phyloP scores from a whole-genome alignment of 2,888 invertebrate species.

The Toxonevra muliebris region DNA sequence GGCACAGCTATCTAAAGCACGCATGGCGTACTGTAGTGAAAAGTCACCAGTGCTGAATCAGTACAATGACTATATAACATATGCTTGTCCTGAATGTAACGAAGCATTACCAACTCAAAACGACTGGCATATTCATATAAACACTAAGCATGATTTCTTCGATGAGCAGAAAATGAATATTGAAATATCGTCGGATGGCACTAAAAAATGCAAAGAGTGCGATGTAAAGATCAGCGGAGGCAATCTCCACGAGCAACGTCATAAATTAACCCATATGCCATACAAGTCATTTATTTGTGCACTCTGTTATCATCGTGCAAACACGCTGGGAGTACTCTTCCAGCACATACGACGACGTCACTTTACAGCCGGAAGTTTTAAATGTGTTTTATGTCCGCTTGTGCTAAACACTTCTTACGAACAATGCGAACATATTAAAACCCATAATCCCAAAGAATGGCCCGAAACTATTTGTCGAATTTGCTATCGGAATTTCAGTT shows the following conservation, averaged over 20 bases:
- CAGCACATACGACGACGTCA: slow-evolving; percentile 35
- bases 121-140: slow-evolving; percentile 36
- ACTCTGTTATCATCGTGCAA: slow-evolving; percentile 32
- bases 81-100: slow-evolving; percentile 41
- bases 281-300: slow-evolving; percentile 37
- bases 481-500: slow-evolving; percentile 26
- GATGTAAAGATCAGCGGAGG: slow-evolving; percentile 14
- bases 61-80: slow-evolving; percentile 34
- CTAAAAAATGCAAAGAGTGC: slow-evolving; percentile 33
- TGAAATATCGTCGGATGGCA: slow-evolving; percentile 18
- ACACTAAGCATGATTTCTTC: slow-evolving; percentile 34
- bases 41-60: slow-evolving; percentile 31
- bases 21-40: slow-evolving; percentile 19
- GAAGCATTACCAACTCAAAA: slow-evolving; percentile 26
- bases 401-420: slow-evolving; percentile 26
- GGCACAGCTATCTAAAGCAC: slow-evolving; percentile 9
- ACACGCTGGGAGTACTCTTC: slow-evolving; percentile 28
- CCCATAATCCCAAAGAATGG: slow-evolving; percentile 34
- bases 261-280: slow-evolving; percentile 38
- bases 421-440: slow-evolving; percentile 32
- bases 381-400: slow-evolving; percentile 32
- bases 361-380: slow-evolving; percentile 29
- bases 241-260: slow-evolving; percentile 28
- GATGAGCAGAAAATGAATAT: slow-evolving; percentile 24
- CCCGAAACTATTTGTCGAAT: slow-evolving; percentile 33